Percentiles rank a stretch among this genome's conserved stretches.
These are phyloP conservation scores for Stegodyphus mimosarum DNA, from an alignment of 1,140 invertebrate species.

Conservation along the genomic window DNA sequence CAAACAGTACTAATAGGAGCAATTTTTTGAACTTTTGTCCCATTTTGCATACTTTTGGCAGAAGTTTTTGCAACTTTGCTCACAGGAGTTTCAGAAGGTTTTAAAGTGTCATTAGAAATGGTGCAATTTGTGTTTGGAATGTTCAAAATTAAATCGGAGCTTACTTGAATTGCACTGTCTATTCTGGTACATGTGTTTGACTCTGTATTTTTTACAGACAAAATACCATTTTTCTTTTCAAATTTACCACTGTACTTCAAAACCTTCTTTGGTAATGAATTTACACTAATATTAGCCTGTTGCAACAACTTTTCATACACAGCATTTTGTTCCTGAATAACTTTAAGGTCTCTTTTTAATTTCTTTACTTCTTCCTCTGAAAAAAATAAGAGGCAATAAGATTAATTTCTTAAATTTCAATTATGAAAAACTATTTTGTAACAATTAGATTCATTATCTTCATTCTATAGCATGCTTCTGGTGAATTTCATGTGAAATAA, in stretches of 20 bases:
- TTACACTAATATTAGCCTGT: constrained; percentile 64
- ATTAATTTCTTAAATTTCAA: background rate
- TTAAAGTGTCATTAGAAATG: background rate
- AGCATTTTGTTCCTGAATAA: constrained; percentile 64
- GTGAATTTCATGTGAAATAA: too few species aligned
- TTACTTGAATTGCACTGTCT: constrained; percentile 39
- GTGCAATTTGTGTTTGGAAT: background rate
- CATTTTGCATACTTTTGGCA: background rate
- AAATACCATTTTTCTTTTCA: constrained; percentile 44
- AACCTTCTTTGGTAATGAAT: constrained; percentile 17
- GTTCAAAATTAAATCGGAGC: background rate
- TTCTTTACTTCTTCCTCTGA: constrained; percentile 65
- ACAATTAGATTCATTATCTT: background rate
- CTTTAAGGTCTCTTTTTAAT: constrained; percentile 64
- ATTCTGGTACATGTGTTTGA: constrained; percentile 6
- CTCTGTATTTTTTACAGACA: constrained; percentile 37
- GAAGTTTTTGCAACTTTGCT: background rate
- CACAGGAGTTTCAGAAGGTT: background rate
- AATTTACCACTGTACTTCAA: constrained; percentile 62
- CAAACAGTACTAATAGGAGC: background rate
- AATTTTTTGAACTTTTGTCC: constrained; percentile 1
- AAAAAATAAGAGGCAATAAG: constrained; percentile 45
- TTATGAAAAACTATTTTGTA: background rate
- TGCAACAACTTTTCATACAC: constrained; percentile 65
- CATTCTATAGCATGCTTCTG: background rate